Evolutionary conservation across 1,140 invertebrate species (phyloP), one percentile per base, ranked within the genome.

Genomic region (Trachymyrmex septentrionalis): DNA sequence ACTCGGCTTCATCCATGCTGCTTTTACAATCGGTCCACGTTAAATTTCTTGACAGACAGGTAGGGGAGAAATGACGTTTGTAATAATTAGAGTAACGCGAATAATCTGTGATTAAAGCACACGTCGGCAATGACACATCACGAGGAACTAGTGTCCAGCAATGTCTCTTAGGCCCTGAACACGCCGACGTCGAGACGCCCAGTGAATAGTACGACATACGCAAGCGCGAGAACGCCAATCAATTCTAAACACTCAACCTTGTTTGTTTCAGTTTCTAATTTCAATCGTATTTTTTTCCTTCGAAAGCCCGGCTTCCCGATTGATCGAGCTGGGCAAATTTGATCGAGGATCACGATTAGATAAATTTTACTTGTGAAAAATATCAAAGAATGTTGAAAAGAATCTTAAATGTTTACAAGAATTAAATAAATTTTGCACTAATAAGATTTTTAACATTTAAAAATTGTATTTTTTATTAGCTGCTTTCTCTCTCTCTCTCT

Each of bases 1-100:
- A 34, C 61, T 91, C 89, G 6, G 66, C 89, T n/a, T 89, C 89
- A 53, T 91, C 89, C 90, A 91, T 91, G 59, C 24, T 27, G 38
- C 61, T 53, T 1, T 16, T 38, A 2, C 48, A 38, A 59, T 14
- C 21, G 12, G 44, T 50, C 38, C 30, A 57, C 69, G n/a, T 9
- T 16, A 14, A 44, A 4, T 57, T 30, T 27, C 7, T 63, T 12
- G n/a, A 57, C 9, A 59, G 4, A 57, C 16, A 21, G 34, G 12
- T 44, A 12, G 38, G 38, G 27, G 1, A 27, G 2, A 53, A 9
- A 50, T 7, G 3, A 53, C 10, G 27, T 5, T 48, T 10, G 38
- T 44, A n/a, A 14, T 57, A 34, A 57, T 55, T 44, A 57, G 3
- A 48, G 16, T 16, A 34, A 86, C 16, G 44, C n/a, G 48, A 48